Percentiles rank a stretch among this genome's conserved stretches.
phyloP scores from a whole-genome alignment of 2,888 invertebrate species.

The Leptura quadrifasciata region DNA sequence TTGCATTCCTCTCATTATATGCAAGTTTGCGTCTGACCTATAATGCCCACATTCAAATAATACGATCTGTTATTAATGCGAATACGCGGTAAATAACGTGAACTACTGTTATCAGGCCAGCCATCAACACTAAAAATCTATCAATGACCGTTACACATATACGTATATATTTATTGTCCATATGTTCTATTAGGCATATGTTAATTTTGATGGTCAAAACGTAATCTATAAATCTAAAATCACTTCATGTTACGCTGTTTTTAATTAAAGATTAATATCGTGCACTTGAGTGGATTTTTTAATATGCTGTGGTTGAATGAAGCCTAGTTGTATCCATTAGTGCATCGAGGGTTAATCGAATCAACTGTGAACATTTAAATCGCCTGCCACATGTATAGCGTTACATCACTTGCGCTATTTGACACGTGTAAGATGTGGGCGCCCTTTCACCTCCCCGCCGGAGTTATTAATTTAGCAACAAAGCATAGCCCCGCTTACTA shows the following conservation, averaged over 20 bases:
- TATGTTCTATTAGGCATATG: too few relatives aligned
- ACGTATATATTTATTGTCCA: too few relatives aligned
- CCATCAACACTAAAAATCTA: too few relatives aligned
- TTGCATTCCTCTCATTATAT: too few relatives aligned
- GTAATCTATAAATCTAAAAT: background rate
- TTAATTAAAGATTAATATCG: conserved; percentile 46
- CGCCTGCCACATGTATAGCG: conserved; percentile 37
- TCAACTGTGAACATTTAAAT: conserved; percentile 46
- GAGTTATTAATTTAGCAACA: conserved; percentile 40
- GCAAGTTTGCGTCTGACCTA: too few relatives aligned
- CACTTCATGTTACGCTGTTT: background rate
- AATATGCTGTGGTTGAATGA: conserved; percentile 47
- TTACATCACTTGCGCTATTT: conserved; percentile 37
- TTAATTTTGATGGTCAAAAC: background rate
- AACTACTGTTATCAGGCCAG: too few relatives aligned
- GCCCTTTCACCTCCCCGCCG: conserved; percentile 17
- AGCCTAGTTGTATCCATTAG: conserved; percentile 36
- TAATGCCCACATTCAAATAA: too few relatives aligned
- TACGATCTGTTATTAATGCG: too few relatives aligned
- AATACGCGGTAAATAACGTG: too few relatives aligned
- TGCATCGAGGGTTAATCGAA: conserved; percentile 42
- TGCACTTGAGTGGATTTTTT: conserved; percentile 48
- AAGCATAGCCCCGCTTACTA: conserved; percentile 42
- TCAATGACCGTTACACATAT: too few relatives aligned
- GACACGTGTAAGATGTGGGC: conserved; percentile 42